phyloP scores from a whole-genome alignment of 1,140 invertebrate genomes.

The Caenorhabditis remanei region DNA sequence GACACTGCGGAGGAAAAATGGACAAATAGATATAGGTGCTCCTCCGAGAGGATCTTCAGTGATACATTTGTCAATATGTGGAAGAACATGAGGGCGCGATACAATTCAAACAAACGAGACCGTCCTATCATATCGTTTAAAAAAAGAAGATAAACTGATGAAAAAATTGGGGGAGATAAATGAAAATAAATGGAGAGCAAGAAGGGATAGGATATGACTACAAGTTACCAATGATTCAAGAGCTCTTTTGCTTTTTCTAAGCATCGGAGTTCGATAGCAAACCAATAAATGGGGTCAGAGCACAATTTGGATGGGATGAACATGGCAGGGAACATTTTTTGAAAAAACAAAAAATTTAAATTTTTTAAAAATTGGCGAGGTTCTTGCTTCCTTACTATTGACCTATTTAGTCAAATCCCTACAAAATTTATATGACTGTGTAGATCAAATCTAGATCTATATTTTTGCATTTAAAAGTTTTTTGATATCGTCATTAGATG shows the following conservation, averaged over 20 bases:
- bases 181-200: neutral
- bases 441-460: too few relatives aligned
- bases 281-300: neutral
- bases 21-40: neutral
- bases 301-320: too few relatives aligned
- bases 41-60: neutral
- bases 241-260: neutral
- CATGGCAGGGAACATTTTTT: too few relatives aligned
- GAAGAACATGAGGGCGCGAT: constrained; percentile 10
- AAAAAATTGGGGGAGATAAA: neutral
- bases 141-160: neutral
- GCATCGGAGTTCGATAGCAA: neutral
- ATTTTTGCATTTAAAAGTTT: too few relatives aligned
- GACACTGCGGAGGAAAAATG: constrained; percentile 41
- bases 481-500: too few relatives aligned
- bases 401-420: too few relatives aligned
- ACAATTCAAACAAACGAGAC: constrained; percentile 16
- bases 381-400: too few relatives aligned
- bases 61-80: constrained; percentile 43
- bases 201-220: neutral
- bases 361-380: too few relatives aligned
- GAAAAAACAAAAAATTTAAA: neutral
- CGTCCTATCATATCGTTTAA: neutral
- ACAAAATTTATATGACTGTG: too few relatives aligned
- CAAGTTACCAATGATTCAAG: constrained; percentile 14